A percentile compares a stretch with the other conserved stretches of the same genome.
phyloP scores from a whole-genome alignment of 2,797 vertebrate genomes.

The Columba guinea region DNA sequence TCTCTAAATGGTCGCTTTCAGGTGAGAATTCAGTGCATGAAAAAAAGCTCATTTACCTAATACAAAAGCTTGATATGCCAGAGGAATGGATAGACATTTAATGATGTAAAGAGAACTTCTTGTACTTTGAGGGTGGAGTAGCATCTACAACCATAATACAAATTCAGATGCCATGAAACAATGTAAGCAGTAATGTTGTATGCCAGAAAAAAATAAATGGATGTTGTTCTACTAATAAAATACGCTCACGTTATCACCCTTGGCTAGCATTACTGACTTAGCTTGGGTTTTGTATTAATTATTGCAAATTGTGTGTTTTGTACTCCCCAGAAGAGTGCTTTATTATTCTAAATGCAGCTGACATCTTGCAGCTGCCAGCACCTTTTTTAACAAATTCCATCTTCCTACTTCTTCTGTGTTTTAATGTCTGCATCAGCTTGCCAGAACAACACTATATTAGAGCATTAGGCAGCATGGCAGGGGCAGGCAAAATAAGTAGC shows the following conservation, averaged over 20 bases:
- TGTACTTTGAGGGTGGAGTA: neutral
- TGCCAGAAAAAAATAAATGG: neutral
- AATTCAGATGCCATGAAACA: neutral
- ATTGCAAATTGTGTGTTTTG: neutral
- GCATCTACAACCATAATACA: neutral
- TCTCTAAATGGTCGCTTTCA: neutral
- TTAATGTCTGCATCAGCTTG: neutral
- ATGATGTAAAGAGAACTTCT: neutral
- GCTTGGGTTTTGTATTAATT: conserved; percentile 35
- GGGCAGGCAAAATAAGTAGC: neutral
- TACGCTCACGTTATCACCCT: conserved; percentile 27
- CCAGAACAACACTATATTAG: neutral
- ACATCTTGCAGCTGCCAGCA: conserved; percentile 25
- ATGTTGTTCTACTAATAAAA: conserved; percentile 17
- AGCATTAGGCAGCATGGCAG: neutral
- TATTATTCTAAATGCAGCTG: conserved; percentile 20
- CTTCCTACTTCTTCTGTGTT: neutral
- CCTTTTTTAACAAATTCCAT: neutral
- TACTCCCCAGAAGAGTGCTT: conserved; percentile 20
- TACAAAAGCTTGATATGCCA: neutral
- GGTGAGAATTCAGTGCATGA: neutral
- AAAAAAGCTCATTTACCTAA: neutral
- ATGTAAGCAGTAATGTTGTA: neutral
- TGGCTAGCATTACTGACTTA: neutral
- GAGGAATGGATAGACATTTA: neutral